These are phyloP conservation scores for Beris morrisii DNA, from an alignment of 2,888 invertebrate genomes.

Conservation along the genomic window DNA sequence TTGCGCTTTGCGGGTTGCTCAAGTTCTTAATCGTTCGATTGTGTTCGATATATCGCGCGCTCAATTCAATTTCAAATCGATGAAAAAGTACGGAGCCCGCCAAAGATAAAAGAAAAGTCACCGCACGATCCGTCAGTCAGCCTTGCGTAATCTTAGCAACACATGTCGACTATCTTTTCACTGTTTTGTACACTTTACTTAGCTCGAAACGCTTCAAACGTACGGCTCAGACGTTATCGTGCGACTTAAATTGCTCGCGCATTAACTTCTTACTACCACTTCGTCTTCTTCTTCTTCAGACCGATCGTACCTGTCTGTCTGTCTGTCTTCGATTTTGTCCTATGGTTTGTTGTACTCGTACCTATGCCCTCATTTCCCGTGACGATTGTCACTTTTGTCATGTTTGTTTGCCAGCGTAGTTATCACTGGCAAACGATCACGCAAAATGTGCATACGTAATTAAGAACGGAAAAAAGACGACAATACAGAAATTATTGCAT, in stretches of 20 bases:
- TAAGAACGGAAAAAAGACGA: too few relatives aligned
- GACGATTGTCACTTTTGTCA: slow-evolving; percentile 25
- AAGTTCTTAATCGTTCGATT: slow-evolving; percentile 30
- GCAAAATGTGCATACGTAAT: too few relatives aligned
- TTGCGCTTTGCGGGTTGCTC: slow-evolving; percentile 2
- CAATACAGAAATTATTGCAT: too few relatives aligned
- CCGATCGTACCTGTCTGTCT: slow-evolving; percentile 10
- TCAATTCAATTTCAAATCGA: slow-evolving; percentile 18
- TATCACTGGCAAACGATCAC: slow-evolving; percentile 1
- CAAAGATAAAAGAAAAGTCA: slow-evolving; percentile 29
- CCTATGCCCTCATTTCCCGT: slow-evolving; percentile 17
- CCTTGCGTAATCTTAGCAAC: slow-evolving; percentile 25
- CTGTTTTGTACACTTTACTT: slow-evolving; percentile 1
- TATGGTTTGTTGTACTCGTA: background rate
- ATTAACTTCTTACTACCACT: slow-evolving; percentile 19
- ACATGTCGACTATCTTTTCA: slow-evolving; percentile 27
- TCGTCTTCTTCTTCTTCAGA: slow-evolving; percentile 24
- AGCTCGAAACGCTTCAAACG: background rate
- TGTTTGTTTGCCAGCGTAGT: background rate
- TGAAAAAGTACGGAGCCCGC: slow-evolving; percentile 14
- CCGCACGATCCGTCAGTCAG: slow-evolving; percentile 32
- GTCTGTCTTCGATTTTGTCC: slow-evolving; percentile 9
- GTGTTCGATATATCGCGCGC: slow-evolving; percentile 20
- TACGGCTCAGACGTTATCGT: slow-evolving; percentile 16
- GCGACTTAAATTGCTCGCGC: slow-evolving; percentile 12